These are phyloP conservation scores for Glaucopsyche alexis DNA, from an alignment of 2,888 invertebrate species.

Conservation along the genomic window DNA sequence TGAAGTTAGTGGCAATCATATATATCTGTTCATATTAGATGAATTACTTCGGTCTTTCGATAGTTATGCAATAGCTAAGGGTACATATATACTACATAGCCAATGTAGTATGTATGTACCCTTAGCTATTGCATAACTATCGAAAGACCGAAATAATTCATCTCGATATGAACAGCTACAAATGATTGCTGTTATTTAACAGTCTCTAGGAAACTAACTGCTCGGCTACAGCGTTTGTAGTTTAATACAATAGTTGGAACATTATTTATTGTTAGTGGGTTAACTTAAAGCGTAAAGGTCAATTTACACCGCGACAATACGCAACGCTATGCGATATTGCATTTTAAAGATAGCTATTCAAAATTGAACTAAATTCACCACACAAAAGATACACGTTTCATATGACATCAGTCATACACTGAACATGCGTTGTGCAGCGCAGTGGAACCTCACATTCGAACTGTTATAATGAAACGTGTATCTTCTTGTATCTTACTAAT, in stretches of 20 bases:
- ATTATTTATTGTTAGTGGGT: constrained; percentile 3
- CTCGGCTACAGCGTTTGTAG: not conserved
- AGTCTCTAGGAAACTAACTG: not conserved
- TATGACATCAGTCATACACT: no score
- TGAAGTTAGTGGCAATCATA: not conserved
- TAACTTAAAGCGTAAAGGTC: not conserved
- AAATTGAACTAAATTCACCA: no score
- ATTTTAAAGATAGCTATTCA: no score
- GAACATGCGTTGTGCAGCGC: no score
- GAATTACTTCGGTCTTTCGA: constrained; percentile 15
- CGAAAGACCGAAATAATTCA: constrained; percentile 17
- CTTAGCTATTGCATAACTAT: not conserved
- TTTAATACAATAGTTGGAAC: constrained; percentile 13
- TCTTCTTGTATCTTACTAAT: no score
- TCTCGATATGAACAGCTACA: constrained; percentile 17
- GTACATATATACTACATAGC: not conserved
- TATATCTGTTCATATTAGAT: constrained; percentile 19
- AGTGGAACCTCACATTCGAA: no score
- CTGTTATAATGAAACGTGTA: no score
- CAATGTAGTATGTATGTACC: not conserved
- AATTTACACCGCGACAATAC: no score
- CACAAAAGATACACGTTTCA: no score
- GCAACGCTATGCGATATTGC: no score
- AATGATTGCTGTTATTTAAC: constrained; percentile 16
- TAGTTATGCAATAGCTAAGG: not conserved